Base-by-base conservation (phyloP, 2,797 vertebrate genomes). In the Lutra lutra region DNA sequence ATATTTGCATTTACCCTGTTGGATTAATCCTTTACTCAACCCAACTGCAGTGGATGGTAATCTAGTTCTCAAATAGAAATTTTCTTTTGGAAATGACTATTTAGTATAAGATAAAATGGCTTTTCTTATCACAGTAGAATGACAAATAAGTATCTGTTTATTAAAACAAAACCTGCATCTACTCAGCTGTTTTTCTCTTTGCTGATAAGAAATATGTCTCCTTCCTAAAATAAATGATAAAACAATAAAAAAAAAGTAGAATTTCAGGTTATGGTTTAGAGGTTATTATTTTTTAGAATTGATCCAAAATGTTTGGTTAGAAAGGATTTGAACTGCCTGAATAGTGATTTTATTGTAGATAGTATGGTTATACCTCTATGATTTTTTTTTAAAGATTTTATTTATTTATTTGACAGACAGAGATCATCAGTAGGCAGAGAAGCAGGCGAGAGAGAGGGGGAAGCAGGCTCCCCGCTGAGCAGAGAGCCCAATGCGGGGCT, bases 321-420 rank as follows among this genome's bases (percentile, higher is more conserved):
- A 97, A 98, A 98, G 73, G 43, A 95, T 98, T 98, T 97, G 75
- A 98, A 96, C 25, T 97, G 51, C 91, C 95, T 95, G 97, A 92
- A 35, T 98, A 97, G 51, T 96, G 58, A 25, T 20, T 95, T 97
- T 97, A 98, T 92, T 91, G 15, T 90, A 95, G 90, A 66, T 66
- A 95, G 29, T 91, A 89, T 84, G 96, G 70, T 86, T 56, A 82
- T 96, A 60, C 32, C 78, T 54, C 51, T 54, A 54, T 54, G 51
- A 54, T 18, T 51, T 54, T 54, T 54, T 51, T 54, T 18, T 17
- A 5, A 51, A 54, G 17, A 54, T 54, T 54, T 18, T 54, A 54
- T 54, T 54, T 54, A 54, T 54, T 54, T 18, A 54, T 54, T 54
- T 54, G 15, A 54, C 51, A 17, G 51, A 1, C 51, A 54, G 51